Conservation (phyloP, 2,888 invertebrate genomes). For the Dryadula phaetusa region DNA sequence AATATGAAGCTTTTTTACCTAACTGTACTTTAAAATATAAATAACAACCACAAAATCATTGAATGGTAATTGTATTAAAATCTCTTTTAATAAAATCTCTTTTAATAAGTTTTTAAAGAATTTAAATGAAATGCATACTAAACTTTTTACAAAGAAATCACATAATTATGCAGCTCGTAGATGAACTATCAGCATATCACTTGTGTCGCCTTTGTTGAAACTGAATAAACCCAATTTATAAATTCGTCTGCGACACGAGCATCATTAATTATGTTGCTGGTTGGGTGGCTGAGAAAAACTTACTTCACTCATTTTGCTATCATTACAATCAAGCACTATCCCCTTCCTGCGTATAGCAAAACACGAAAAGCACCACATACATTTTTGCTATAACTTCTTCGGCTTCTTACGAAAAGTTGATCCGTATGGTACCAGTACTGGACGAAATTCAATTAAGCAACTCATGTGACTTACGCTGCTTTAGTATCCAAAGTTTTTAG, state of each 20-base stretch:
- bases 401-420: constrained; percentile 24
- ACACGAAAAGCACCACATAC: constrained; percentile 45
- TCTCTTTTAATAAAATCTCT: too few species aligned
- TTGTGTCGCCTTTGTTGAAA: constrained; percentile 76
- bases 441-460: constrained; percentile 36
- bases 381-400: constrained; percentile 42
- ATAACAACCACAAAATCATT: too few species aligned
- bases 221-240: constrained; percentile 81
- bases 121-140: background rate
- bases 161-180: constrained; percentile 62
- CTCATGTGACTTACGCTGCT: constrained; percentile 32
- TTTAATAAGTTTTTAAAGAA: too few species aligned
- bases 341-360: constrained; percentile 62
- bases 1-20: too few species aligned
- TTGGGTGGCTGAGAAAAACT: constrained; percentile 84
- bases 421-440: constrained; percentile 35
- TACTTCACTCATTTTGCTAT: constrained; percentile 83
- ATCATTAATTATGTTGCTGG: constrained; percentile 85
- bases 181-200: constrained; percentile 69
- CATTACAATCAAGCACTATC: constrained; percentile 74
- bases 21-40: too few species aligned
- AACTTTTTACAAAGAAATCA: constrained; percentile 12
- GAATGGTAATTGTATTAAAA: too few species aligned
- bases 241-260: constrained; percentile 82
- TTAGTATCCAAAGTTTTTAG: constrained; percentile 47